These are phyloP conservation scores for Asarcornis scutulata DNA, from an alignment of 2,113 vertebrate genomes.

Conservation along the genomic window DNA sequence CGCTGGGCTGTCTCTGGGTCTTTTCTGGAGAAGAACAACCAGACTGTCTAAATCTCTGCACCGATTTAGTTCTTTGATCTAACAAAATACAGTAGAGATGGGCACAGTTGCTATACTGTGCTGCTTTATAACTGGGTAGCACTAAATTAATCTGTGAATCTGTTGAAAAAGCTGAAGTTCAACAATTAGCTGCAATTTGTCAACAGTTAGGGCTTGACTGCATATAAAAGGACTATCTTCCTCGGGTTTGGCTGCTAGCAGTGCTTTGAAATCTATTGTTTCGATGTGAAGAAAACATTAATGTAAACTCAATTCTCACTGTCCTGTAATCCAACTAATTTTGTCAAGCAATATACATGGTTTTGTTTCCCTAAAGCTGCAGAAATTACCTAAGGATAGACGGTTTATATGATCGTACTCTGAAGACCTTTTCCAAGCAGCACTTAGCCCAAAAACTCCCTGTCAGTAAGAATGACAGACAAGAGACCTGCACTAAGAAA, in stretches of 20 bases:
- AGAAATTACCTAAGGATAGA: background rate
- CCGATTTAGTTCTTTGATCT: background rate
- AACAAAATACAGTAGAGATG: background rate
- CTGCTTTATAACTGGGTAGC: background rate
- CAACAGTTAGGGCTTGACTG: background rate
- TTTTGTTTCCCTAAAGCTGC: background rate
- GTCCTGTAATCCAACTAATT: background rate
- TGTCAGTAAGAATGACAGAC: background rate
- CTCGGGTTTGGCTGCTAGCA: background rate
- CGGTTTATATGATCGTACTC: background rate
- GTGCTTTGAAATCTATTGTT: background rate
- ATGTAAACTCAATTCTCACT: background rate
- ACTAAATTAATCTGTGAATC: background rate
- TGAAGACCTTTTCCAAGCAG: background rate
- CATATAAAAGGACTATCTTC: background rate
- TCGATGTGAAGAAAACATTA: background rate
- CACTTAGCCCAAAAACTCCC: background rate
- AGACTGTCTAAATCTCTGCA: background rate
- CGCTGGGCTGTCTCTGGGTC: too few species aligned
- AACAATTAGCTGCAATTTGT: background rate
- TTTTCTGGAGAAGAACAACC: background rate
- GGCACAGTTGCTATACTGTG: background rate
- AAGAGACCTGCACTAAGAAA: background rate
- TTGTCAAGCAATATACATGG: background rate
- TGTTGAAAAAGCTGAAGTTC: background rate